Evolutionary conservation across 2,888 invertebrate genomes (phyloP).

Genomic region (Acleris literana): DNA sequence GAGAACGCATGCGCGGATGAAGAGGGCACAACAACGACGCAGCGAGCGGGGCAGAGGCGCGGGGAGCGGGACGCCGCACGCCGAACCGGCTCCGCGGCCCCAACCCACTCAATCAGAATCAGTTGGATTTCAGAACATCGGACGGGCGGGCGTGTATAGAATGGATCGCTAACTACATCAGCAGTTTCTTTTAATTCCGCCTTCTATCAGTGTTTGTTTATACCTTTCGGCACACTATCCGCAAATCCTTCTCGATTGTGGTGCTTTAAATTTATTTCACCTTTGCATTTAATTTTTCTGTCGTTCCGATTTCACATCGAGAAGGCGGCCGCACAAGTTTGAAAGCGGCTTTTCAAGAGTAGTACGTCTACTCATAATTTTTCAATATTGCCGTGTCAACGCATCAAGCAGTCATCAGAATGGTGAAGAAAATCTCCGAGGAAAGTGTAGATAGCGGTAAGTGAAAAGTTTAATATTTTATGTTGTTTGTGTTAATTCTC

Average conservation of each 20-base stretch:
- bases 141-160: constrained; percentile 82
- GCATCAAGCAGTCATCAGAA: constrained; percentile 72
- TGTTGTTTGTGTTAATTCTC: constrained; percentile 32
- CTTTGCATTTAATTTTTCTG: constrained; percentile 68
- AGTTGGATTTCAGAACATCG: constrained; percentile 84
- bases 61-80: constrained; percentile 53
- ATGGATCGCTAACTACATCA: constrained; percentile 83
- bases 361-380: constrained; percentile 75
- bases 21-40: constrained; percentile 66
- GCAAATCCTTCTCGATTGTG: constrained; percentile 79
- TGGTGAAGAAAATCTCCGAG: constrained; percentile 84
- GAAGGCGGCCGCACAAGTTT: constrained; percentile 80
- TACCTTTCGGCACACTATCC: constrained; percentile 77
- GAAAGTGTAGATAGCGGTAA: constrained; percentile 83
- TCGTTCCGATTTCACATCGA: constrained; percentile 81
- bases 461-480: constrained; percentile 47
- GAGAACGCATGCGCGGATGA: constrained; percentile 72
- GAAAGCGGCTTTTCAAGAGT: constrained; percentile 83
- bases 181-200: constrained; percentile 84
- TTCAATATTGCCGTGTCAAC: constrained; percentile 73
- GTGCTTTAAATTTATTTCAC: constrained; percentile 68
- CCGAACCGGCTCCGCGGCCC: constrained; percentile 58
- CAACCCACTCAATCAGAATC: constrained; percentile 50
- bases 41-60: constrained; percentile 42
- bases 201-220: constrained; percentile 82